A percentile compares a stretch with the other conserved stretches of the same genome.
phyloP scores from a whole-genome alignment of 2,797 vertebrate genomes.

The Poecilia wingei region DNA sequence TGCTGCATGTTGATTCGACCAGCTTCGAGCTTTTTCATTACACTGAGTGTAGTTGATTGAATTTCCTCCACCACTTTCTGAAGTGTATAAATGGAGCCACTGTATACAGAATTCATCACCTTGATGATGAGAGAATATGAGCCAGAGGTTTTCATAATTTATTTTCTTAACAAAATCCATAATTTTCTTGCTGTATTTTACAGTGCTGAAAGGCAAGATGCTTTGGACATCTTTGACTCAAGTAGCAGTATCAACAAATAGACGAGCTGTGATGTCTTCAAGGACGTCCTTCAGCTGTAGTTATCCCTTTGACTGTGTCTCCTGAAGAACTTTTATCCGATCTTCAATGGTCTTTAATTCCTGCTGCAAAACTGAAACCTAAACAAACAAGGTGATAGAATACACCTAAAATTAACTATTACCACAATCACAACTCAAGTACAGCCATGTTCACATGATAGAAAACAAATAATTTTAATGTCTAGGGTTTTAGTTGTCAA shows the following conservation, averaged over 20 bases:
- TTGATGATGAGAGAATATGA: neutral
- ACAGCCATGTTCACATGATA: neutral
- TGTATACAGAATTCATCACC: conserved; percentile 37
- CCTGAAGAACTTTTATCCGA: conserved; percentile 64
- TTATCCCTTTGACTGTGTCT: conserved; percentile 25
- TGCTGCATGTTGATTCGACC: conserved; percentile 42
- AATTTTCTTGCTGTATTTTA: neutral
- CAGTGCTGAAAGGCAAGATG: neutral
- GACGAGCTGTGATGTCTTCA: neutral
- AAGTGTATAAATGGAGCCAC: conserved; percentile 50
- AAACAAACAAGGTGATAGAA: conserved; percentile 12
- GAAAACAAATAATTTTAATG: neutral
- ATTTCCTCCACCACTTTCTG: conserved; percentile 49
- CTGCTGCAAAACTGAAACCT: conserved; percentile 75
- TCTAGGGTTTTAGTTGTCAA: neutral
- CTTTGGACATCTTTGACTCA: neutral
- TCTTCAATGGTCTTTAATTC: conserved; percentile 75
- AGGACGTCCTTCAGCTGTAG: conserved; percentile 3
- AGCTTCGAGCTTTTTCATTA: conserved; percentile 71
- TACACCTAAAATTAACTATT: neutral
- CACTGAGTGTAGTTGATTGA: conserved; percentile 62
- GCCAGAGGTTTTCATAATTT: too few species aligned
- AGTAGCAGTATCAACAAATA: conserved; percentile 6
- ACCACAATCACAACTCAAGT: neutral
- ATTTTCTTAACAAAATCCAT: neutral